Base-by-base conservation (phyloP, 2,113 vertebrate species). In the Pyrgilauda ruficollis region DNA sequence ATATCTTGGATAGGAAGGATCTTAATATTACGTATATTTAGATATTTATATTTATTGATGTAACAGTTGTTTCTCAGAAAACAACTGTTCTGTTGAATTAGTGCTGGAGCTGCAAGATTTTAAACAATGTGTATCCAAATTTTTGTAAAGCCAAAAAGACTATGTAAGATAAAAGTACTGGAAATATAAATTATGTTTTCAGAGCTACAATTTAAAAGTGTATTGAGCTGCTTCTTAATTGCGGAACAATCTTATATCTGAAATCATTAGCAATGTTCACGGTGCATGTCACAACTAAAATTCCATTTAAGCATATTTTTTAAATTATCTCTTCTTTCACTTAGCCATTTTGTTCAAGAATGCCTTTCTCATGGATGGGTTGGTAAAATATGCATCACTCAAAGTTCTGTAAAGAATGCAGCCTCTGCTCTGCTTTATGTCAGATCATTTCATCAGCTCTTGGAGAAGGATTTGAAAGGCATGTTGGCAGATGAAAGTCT, bases 371-470 rank as follows among this genome's bases (percentile, higher is more conserved):
- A 84, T 78, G 92, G 90, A 77, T 78, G 59, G 79, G 35, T 62
- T 80, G 43, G 61, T 90, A 73, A 96, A 93, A 68, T 67, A 90
- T 15, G n/a, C 39, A 93, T 85, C 63, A 66, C 78, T 76, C 55
- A 73, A 83, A 84, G 44, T 49, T 78, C 52, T 91, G 43, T 66
- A 73, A 95, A 91, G 87, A 94, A 94, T 74, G 85, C 30, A 88
- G 63, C 20, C 55, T 89, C 78, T 91, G 84, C 67, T 96, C 95
- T 93, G 93, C 78, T 91, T 94, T 90, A 55, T 93, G 75, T 95
- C 90, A 93, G 79, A 50, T 83, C 35, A 86, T 94, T 95, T 96
- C 91, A 94, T 90, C 92, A 79, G 62, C 77, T 89, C 66, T 75
- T 76, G 67, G 77, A 90, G 84, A 93, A 87, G n/a, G 62, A 91